phyloP scores from a whole-genome alignment of 2,113 vertebrate genomes.

The Cynopterus brachyotis region DNA sequence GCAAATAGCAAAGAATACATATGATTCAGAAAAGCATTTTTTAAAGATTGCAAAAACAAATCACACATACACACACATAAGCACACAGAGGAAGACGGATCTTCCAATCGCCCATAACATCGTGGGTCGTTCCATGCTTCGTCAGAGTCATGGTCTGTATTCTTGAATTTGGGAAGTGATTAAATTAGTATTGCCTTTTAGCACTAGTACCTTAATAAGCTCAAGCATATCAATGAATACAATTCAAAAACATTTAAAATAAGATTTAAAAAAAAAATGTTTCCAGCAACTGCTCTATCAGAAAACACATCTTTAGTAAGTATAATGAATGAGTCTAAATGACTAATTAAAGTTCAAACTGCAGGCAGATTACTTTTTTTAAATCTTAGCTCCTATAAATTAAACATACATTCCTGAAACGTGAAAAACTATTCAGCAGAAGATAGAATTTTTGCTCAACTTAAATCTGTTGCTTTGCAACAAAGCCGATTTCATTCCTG shows the following conservation, averaged over 20 bases:
- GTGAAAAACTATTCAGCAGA: not conserved
- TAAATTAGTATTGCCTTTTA: not conserved
- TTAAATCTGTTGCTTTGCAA: constrained; percentile 10
- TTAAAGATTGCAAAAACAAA: not conserved
- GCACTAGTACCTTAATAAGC: no score
- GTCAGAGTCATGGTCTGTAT: not conserved
- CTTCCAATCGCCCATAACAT: not conserved
- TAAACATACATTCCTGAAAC: not conserved
- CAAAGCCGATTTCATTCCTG: constrained; percentile 9
- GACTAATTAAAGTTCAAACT: not conserved
- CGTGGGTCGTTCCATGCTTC: not conserved
- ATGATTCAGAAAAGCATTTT: not conserved
- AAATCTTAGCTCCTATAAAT: not conserved
- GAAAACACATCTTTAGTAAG: not conserved
- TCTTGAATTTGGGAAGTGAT: not conserved
- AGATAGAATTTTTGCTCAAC: not conserved
- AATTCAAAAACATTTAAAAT: not conserved
- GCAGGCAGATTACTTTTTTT: not conserved
- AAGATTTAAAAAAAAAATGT: not conserved
- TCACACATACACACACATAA: not conserved
- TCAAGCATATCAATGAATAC: not conserved
- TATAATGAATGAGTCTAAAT: not conserved
- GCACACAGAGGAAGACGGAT: not conserved
- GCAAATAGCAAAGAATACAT: not conserved
- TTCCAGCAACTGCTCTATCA: not conserved